These are phyloP conservation scores for Drosophila melanogaster DNA, from an alignment of 1,140 invertebrate genomes.

Conservation along the genomic window Release_6_plus_ISO1_MT NT_033779.5:4656501-4657000, in stretches of 20 bases:
- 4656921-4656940: slow-evolving; percentile 31
- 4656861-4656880: slow-evolving; percentile 1
- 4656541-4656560: slow-evolving; percentile 50
- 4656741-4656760: neutral
- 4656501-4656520: slow-evolving; percentile 55
- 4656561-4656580: slow-evolving; percentile 31
- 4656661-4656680: slow-evolving; percentile 2
- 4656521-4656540: slow-evolving; percentile 56
- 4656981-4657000: slow-evolving; percentile 37
- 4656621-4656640: slow-evolving; percentile 29
- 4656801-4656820: neutral
- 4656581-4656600: slow-evolving; percentile 2
- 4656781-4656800: neutral
- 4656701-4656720: too few relatives aligned
- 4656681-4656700: neutral
- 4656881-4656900: slow-evolving; percentile 26
- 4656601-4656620: slow-evolving; percentile 8
- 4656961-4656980: slow-evolving; percentile 42
- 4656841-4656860: neutral
- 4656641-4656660: slow-evolving; percentile 40
- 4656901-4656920: neutral
- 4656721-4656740: neutral
- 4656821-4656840: neutral
- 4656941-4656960: slow-evolving; percentile 60
- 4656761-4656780: neutral